Conservation (phyloP, 2,797 vertebrate genomes). For the Taeniopygia guttata region DNA sequence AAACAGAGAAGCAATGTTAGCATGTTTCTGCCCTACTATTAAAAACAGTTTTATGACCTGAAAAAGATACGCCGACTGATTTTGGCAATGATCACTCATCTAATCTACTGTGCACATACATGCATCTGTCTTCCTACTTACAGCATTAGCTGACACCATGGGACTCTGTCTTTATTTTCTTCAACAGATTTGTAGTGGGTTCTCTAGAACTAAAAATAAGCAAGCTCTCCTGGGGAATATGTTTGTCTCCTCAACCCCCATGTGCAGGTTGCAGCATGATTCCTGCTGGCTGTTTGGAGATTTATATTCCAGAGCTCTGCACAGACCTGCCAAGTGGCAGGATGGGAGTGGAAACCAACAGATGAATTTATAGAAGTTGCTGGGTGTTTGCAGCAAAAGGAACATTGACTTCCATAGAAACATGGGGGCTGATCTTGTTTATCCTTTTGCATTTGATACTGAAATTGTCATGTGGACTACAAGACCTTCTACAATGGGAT, state of each 20-base stretch:
- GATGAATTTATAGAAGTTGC: background rate
- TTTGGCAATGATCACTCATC: conserved; percentile 12
- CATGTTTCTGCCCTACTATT: background rate
- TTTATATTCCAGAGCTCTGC: background rate
- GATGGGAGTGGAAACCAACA: background rate
- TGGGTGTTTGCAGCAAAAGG: background rate
- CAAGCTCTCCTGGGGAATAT: background rate
- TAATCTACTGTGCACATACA: background rate
- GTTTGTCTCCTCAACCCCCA: background rate
- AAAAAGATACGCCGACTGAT: background rate
- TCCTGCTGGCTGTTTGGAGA: background rate
- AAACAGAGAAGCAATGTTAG: conserved; percentile 39
- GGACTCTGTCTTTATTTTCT: conserved; percentile 46
- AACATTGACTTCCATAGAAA: background rate
- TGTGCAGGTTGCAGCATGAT: background rate
- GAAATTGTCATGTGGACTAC: background rate
- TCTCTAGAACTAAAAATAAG: conserved; percentile 50
- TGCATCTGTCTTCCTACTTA: conserved; percentile 22
- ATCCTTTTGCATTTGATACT: background rate
- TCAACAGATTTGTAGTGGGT: conserved; percentile 54
- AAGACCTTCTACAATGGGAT: background rate
- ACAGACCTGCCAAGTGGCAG: background rate
- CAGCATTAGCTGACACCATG: background rate
- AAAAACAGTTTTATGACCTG: conserved; percentile 47
- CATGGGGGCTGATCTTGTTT: background rate